Percentiles rank a stretch among this genome's conserved stretches.
phyloP scores from a whole-genome alignment of 2,888 invertebrate species.

The Tuberolachnus salignus region DNA sequence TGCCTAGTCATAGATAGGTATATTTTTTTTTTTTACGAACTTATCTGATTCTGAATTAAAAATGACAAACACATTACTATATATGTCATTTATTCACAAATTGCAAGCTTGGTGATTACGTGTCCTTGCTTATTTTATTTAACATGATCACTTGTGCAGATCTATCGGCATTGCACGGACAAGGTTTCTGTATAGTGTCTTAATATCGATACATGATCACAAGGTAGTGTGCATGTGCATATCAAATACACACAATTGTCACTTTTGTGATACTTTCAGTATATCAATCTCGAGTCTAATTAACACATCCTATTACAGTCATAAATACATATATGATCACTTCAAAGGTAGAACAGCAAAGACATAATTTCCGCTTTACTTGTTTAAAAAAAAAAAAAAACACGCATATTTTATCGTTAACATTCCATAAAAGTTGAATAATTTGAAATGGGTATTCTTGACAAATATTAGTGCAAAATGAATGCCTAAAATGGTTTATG shows the following conservation, averaged over 20 bases:
- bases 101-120: constrained; percentile 9
- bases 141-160: constrained; percentile 7
- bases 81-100: constrained; percentile 9
- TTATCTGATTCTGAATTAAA: not conserved
- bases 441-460: too few species aligned
- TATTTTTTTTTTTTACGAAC: too few species aligned
- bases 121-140: constrained; percentile 24
- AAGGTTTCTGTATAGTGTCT: constrained; percentile 38
- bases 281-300: constrained; percentile 39
- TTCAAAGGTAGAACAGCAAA: not conserved
- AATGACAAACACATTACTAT: constrained; percentile 1
- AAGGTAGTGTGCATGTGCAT: constrained; percentile 35
- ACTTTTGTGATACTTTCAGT: constrained; percentile 40
- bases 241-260: constrained; percentile 26
- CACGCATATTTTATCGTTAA: not conserved
- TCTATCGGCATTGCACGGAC: constrained; percentile 29
- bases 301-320: constrained; percentile 47
- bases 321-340: not conserved
- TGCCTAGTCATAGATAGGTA: too few species aligned
- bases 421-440: too few species aligned
- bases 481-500: too few species aligned
- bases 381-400: too few species aligned
- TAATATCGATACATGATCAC: constrained; percentile 15
- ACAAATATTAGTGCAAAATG: too few species aligned
- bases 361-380: constrained; percentile 12